A percentile compares a stretch with the other conserved stretches of the same genome.
Evolutionary conservation across 1,140 invertebrate genomes (phyloP).

Genomic region (Anoplolepis gracilipes): DNA sequence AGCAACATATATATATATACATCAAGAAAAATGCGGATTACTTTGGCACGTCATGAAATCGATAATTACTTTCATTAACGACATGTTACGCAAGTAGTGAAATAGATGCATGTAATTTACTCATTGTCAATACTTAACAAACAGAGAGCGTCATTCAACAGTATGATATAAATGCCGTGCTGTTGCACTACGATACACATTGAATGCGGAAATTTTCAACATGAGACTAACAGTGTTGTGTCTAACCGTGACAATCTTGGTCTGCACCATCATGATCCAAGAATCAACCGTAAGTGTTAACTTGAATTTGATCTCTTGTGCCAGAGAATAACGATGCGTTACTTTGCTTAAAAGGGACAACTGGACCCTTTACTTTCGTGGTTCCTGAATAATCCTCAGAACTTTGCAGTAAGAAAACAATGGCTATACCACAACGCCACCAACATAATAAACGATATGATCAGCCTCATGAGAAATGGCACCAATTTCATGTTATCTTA

Average conservation of each 20-base stretch:
- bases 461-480: too few species aligned
- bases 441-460: too few species aligned
- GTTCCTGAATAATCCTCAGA: too few species aligned
- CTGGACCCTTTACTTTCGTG: too few species aligned
- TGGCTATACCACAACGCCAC: too few species aligned
- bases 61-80: conserved; percentile 31
- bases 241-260: conserved; percentile 64
- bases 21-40: conserved; percentile 6
- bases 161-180: conserved; percentile 51
- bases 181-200: neutral
- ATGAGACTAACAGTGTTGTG: conserved; percentile 58
- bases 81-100: neutral
- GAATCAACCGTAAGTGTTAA: conserved; percentile 33
- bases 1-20: neutral
- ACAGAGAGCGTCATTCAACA: conserved; percentile 14
- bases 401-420: too few species aligned
- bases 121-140: conserved; percentile 43
- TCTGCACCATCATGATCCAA: conserved; percentile 60
- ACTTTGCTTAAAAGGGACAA: conserved; percentile 1
- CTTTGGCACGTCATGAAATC: too few species aligned
- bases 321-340: neutral
- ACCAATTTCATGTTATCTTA: too few species aligned
- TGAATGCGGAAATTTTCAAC: neutral
- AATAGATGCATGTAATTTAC: conserved; percentile 53
- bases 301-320: neutral